Conservation (phyloP, 2,888 invertebrate genomes). For the Tinea pellionella region DNA sequence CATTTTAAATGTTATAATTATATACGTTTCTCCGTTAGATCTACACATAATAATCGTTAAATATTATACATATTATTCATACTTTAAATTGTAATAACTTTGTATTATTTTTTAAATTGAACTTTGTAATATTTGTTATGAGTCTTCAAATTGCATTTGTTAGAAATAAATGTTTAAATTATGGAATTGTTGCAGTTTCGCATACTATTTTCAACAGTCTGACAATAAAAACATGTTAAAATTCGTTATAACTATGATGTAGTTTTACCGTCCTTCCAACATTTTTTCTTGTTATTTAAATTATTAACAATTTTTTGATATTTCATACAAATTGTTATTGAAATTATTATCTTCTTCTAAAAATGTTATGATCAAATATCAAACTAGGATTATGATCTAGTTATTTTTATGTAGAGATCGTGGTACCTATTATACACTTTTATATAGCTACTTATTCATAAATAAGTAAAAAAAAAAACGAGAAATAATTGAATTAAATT, state of each 20-base stretch:
- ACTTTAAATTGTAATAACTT: not conserved
- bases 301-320: not conserved
- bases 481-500: too few species aligned
- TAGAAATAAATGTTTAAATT: not conserved
- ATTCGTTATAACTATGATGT: not conserved
- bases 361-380: conserved; percentile 2
- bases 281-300: not conserved
- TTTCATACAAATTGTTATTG: not conserved
- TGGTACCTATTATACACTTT: not conserved
- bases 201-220: not conserved
- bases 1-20: not conserved
- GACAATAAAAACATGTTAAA: conserved; percentile 1
- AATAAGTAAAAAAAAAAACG: not conserved
- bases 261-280: conserved; percentile 6
- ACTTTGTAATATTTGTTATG: not conserved
- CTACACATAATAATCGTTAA: not conserved
- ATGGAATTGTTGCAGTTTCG: not conserved
- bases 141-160: not conserved
- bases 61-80: not conserved
- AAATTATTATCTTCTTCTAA: conserved; percentile 3
- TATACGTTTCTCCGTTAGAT: not conserved
- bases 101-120: not conserved
- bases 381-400: not conserved
- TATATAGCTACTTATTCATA: not conserved
- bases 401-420: not conserved